phyloP scores from a whole-genome alignment of 23 tunicate species.

The Phallusia fumigata region DNA sequence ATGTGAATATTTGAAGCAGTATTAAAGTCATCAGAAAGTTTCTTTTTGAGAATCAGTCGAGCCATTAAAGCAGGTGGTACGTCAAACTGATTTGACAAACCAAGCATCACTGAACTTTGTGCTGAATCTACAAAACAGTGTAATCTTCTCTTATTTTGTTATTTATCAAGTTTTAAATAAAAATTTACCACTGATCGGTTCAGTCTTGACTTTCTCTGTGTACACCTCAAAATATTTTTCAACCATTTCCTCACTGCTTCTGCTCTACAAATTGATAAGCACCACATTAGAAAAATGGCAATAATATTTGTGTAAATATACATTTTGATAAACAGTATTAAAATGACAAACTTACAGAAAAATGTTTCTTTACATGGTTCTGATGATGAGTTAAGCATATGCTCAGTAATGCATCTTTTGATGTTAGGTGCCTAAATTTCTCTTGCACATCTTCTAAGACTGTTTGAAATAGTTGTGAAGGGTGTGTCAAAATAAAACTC shows the following conservation, averaged over 20 bases:
- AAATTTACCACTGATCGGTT: background rate
- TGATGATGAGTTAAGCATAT: slow-evolving; percentile 50
- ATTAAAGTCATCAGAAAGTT: background rate
- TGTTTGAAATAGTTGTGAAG: background rate
- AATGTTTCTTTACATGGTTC: slow-evolving; percentile 20
- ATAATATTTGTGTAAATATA: background rate
- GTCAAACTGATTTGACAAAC: slow-evolving; percentile 23
- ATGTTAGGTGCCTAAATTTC: slow-evolving; percentile 9
- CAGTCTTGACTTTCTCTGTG: background rate
- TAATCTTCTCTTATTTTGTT: no score
- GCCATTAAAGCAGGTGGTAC: slow-evolving; percentile 48
- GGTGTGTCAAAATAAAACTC: slow-evolving; percentile 7
- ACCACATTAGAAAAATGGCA: background rate
- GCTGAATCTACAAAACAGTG: background rate
- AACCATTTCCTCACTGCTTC: slow-evolving; percentile 7
- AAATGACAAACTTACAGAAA: slow-evolving; percentile 19
- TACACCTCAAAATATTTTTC: background rate
- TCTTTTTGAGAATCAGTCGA: slow-evolving; percentile 37
- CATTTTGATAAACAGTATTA: background rate
- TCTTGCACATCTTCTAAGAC: slow-evolving; percentile 16
- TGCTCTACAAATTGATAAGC: background rate
- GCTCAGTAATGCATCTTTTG: slow-evolving; percentile 46
- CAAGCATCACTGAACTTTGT: slow-evolving; percentile 19
- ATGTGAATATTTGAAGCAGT: background rate
- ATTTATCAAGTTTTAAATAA: background rate